Percentiles rank a stretch among this genome's conserved stretches.
phyloP scores from a whole-genome alignment of 2,113 vertebrate species.

The Entomyzon cyanotis region DNA sequence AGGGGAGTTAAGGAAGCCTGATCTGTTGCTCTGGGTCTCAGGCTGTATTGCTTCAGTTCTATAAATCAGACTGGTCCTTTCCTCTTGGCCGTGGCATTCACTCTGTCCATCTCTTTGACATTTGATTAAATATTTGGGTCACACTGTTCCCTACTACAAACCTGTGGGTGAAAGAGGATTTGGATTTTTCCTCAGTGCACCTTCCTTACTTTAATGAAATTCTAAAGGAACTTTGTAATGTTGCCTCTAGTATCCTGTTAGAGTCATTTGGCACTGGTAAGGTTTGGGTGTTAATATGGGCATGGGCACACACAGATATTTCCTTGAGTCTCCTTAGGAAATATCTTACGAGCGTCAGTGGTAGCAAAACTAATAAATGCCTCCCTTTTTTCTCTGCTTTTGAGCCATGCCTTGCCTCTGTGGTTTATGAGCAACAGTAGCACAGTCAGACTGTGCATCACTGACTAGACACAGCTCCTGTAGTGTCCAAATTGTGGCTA shows the following conservation, averaged over 20 bases:
- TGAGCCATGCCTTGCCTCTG: neutral
- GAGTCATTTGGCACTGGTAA: neutral
- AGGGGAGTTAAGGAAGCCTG: neutral
- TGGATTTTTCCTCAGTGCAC: neutral
- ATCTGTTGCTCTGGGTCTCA: neutral
- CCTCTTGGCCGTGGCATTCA: fast-evolving
- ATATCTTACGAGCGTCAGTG: fast-evolving
- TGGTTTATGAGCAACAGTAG: neutral
- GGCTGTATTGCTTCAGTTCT: neutral
- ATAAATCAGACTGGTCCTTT: neutral
- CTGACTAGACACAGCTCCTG: neutral
- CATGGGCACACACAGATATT: fast-evolving
- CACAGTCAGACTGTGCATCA: neutral
- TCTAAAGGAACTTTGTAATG: neutral
- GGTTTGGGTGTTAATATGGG: neutral
- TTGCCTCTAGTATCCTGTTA: neutral
- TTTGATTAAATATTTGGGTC: neutral
- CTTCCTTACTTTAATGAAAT: neutral
- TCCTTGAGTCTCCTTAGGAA: neutral
- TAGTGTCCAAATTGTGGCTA: neutral
- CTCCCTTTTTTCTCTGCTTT: neutral
- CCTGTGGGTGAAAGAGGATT: neutral
- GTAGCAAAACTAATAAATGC: neutral
- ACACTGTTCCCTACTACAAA: fast-evolving
- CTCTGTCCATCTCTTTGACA: neutral